A percentile compares a stretch with the other conserved stretches of the same genome.
phyloP scores from a whole-genome alignment of 2,797 vertebrate species.

The Dendrocincla fuliginosa region DNA sequence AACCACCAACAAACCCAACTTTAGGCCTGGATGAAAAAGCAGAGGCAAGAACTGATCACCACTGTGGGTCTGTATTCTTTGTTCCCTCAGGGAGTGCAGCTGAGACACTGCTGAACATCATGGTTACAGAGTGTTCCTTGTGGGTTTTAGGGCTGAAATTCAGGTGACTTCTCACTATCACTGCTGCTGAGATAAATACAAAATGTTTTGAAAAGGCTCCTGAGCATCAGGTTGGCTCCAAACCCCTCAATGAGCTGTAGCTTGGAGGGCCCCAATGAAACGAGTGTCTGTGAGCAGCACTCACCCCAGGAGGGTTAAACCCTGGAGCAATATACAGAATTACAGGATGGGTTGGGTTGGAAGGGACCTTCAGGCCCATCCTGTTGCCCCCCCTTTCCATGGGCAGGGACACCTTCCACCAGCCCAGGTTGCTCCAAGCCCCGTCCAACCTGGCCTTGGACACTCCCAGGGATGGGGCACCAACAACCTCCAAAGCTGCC shows the following conservation, averaged over 20 bases:
- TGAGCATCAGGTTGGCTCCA: neutral
- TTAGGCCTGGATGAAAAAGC: neutral
- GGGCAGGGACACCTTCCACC: neutral
- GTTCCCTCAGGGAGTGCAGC: fast-evolving
- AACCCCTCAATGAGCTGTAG: neutral
- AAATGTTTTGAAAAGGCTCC: neutral
- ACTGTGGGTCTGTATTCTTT: fast-evolving
- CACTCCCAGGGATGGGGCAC: neutral
- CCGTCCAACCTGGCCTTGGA: neutral
- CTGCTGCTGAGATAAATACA: neutral
- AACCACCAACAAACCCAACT: neutral
- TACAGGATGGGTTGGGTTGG: neutral
- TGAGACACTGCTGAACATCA: fast-evolving
- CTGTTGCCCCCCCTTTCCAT: too few species aligned
- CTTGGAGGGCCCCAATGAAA: neutral
- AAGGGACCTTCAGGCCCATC: neutral
- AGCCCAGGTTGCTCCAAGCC: neutral
- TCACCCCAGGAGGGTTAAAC: neutral
- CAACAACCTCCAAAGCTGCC: neutral
- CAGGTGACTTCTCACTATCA: neutral
- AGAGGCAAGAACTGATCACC: fast-evolving
- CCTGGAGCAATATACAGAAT: neutral
- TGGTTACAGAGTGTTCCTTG: neutral
- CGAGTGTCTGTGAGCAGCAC: neutral
- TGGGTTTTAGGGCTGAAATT: neutral